A percentile compares a stretch with the other conserved stretches of the same genome.
These are phyloP conservation scores for Aplodontia rufa DNA, from an alignment of 2,113 vertebrate genomes.

Conservation along the genomic window DNA sequence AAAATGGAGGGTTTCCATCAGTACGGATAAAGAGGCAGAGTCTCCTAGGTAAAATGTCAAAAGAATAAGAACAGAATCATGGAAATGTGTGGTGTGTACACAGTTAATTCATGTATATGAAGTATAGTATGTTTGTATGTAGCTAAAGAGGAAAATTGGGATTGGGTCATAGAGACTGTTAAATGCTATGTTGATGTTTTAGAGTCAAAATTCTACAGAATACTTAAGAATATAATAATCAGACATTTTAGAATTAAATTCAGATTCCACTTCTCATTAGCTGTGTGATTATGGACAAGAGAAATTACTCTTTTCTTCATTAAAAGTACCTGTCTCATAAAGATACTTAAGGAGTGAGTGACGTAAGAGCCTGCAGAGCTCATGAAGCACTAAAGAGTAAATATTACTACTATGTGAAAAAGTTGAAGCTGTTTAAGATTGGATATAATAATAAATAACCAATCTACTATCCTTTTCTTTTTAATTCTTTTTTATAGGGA, in stretches of 20 bases:
- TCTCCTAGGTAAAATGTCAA: background rate
- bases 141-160: background rate
- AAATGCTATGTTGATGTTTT: background rate
- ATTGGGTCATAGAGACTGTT: background rate
- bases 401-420: background rate
- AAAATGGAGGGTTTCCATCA: background rate
- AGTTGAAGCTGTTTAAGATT: background rate
- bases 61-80: background rate
- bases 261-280: background rate
- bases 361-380: background rate
- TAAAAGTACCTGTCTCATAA: background rate
- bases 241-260: background rate
- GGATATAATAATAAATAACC: background rate
- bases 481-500: too few species aligned
- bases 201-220: background rate
- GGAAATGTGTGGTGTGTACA: background rate
- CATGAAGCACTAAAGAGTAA: background rate
- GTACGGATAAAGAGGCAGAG: background rate
- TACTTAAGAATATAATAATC: background rate
- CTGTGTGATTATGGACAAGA: background rate
- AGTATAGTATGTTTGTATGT: background rate
- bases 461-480: too few species aligned
- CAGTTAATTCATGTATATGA: background rate
- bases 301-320: background rate
- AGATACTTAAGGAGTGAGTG: background rate